Evolutionary conservation across 2,888 invertebrate genomes (phyloP).

Genomic region (Sturmia bella): DNA sequence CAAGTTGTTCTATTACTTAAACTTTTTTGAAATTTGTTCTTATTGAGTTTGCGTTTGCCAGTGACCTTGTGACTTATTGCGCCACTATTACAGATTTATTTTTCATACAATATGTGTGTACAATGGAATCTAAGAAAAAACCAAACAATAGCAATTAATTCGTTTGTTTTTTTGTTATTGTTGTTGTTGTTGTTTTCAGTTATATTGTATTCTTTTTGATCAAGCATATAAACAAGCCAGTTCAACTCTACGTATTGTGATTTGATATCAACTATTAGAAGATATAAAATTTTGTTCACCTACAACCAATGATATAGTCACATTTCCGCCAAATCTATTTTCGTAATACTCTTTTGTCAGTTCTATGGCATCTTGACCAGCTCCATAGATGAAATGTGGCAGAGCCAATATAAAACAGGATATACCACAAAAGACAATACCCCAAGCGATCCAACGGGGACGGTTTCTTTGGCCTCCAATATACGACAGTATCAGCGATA

Average conservation of each 20-base stretch:
- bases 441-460: conserved; percentile 86
- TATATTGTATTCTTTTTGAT: conserved; percentile 7
- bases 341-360: conserved; percentile 81
- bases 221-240: conserved; percentile 38
- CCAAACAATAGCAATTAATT: conserved; percentile 46
- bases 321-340: conserved; percentile 62
- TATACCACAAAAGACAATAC: conserved; percentile 84
- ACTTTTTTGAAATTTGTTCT: too few species aligned
- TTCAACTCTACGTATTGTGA: conserved; percentile 10
- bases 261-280: background rate
- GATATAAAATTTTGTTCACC: conserved; percentile 69
- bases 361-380: conserved; percentile 82
- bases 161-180: too few species aligned
- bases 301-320: conserved; percentile 74
- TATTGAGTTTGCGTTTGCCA: too few species aligned
- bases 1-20: too few species aligned
- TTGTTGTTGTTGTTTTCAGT: conserved; percentile 45
- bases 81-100: conserved; percentile 35
- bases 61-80: conserved; percentile 41
- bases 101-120: too few species aligned
- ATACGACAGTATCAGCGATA: conserved; percentile 85
- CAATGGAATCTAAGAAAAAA: conserved; percentile 23
- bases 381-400: conserved; percentile 85
- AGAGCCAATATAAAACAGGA: conserved; percentile 85
- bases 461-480: conserved; percentile 86